Evolutionary conservation across 2,888 invertebrate species (phyloP).

Genomic region (Apotomis betuletana): DNA sequence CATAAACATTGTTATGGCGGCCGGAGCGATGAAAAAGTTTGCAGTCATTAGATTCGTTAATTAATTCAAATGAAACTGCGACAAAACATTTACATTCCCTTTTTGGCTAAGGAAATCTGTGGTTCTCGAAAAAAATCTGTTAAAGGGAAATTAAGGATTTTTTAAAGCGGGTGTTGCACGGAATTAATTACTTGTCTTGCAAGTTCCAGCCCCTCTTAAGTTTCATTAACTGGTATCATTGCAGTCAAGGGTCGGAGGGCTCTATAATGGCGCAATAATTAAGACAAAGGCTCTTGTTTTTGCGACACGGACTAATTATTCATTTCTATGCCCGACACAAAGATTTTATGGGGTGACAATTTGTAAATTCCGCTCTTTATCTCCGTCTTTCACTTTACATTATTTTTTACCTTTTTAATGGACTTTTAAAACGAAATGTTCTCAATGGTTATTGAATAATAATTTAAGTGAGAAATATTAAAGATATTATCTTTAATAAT

Average conservation of each 20-base stretch:
- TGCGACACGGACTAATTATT: conserved; percentile 74
- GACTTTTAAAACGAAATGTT: conserved; percentile 37
- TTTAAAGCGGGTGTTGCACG: conserved; percentile 71
- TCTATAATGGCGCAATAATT: conserved; percentile 80
- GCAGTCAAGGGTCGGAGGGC: conserved; percentile 67
- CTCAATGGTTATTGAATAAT: conserved; percentile 39
- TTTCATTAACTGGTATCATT: conserved; percentile 69
- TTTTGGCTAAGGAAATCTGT: conserved; percentile 66
- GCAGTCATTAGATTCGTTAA: conserved; percentile 81
- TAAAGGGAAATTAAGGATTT: conserved; percentile 80
- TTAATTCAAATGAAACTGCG: conserved; percentile 83
- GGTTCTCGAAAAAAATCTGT: conserved; percentile 59
- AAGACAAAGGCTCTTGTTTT: conserved; percentile 77
- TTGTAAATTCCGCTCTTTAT: conserved; percentile 57
- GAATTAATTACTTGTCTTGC: conserved; percentile 79
- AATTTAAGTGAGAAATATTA: conserved; percentile 40
- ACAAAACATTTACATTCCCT: conserved; percentile 77
- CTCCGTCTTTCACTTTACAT: conserved; percentile 38
- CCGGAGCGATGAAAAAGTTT: conserved; percentile 77
- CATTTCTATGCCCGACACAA: conserved; percentile 68
- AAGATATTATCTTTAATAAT: conserved; percentile 34
- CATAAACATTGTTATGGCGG: conserved; percentile 79
- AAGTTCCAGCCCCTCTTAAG: conserved; percentile 66
- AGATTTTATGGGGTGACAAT: conserved; percentile 73
- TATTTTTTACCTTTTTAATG: conserved; percentile 37